Conservation (phyloP, 1,140 invertebrate species). For the Drosophila navojoa region DNA sequence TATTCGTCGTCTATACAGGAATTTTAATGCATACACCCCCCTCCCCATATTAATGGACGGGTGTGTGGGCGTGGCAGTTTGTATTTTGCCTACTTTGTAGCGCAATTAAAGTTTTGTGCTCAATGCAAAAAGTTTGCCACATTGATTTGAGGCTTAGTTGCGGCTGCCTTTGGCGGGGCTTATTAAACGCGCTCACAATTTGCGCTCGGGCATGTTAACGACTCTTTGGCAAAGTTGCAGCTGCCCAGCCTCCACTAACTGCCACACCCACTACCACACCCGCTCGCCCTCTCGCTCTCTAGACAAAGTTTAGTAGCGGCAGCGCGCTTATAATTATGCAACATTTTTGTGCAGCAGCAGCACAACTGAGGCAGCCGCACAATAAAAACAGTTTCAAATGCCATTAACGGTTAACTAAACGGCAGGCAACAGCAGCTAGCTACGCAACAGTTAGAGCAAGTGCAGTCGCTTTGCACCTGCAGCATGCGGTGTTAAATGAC, state of each 20-base stretch:
- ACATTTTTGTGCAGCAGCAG: conserved; percentile 74
- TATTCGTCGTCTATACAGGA: conserved; percentile 25
- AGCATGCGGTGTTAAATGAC: conserved; percentile 52
- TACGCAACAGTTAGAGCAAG: not conserved
- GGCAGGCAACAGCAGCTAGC: conserved; percentile 20
- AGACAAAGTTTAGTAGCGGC: conserved; percentile 57
- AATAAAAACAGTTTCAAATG: conserved; percentile 81
- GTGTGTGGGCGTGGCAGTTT: conserved; percentile 5
- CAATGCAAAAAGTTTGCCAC: conserved; percentile 62
- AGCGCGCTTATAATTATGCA: conserved; percentile 80
- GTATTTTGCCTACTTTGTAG: conserved; percentile 22
- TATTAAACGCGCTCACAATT: conserved; percentile 58
- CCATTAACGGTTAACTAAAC: conserved; percentile 82
- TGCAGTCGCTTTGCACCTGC: conserved; percentile 29
- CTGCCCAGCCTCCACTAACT: not conserved
- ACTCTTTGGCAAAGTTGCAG: conserved; percentile 53
- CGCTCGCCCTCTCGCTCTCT: conserved; percentile 6
- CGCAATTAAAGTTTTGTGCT: conserved; percentile 71
- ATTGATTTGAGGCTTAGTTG: conserved; percentile 76
- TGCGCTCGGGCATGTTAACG: conserved; percentile 68
- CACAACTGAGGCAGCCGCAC: conserved; percentile 39
- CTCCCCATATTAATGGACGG: not conserved
- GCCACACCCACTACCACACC: not conserved
- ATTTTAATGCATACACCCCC: conserved; percentile 68
- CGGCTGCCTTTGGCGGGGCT: conserved; percentile 15